These are phyloP conservation scores for Spinus pinus DNA, from an alignment of 2,797 vertebrate species.

Conservation along the genomic window DNA sequence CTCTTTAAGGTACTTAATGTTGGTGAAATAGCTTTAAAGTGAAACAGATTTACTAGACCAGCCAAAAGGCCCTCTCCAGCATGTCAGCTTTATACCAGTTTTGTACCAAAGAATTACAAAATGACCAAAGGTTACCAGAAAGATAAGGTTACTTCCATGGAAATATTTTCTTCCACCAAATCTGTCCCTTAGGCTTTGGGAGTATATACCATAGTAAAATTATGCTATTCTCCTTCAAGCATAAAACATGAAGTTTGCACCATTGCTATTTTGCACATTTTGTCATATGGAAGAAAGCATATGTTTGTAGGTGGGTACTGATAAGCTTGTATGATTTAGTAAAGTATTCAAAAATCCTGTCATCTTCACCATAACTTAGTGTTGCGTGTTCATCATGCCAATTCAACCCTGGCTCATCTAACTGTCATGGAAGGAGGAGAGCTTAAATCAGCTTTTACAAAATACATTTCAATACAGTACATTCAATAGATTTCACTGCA, in stretches of 20 bases:
- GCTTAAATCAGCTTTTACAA: not conserved
- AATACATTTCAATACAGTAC: not conserved
- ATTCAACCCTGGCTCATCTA: not conserved
- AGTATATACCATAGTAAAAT: not conserved
- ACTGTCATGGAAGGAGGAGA: not conserved
- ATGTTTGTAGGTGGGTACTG: slow-evolving; percentile 8
- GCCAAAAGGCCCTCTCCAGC: not conserved
- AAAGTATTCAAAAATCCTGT: not conserved
- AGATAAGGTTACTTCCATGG: not conserved
- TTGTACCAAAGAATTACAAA: not conserved
- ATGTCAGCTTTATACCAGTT: not conserved
- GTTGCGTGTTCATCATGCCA: not conserved
- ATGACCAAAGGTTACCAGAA: not conserved
- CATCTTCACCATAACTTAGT: not conserved
- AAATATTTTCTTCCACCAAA: not conserved
- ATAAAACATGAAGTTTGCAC: not conserved
- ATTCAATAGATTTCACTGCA: not conserved
- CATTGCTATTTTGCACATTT: not conserved
- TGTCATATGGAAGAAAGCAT: not conserved
- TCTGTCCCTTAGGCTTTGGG: not conserved
- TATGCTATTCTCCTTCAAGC: not conserved
- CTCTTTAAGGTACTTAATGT: not conserved
- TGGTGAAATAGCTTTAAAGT: not conserved
- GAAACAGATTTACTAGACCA: not conserved
- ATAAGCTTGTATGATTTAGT: not conserved